Conservation (phyloP, 2,113 vertebrate species). For the Cinclus mexicanus region DNA sequence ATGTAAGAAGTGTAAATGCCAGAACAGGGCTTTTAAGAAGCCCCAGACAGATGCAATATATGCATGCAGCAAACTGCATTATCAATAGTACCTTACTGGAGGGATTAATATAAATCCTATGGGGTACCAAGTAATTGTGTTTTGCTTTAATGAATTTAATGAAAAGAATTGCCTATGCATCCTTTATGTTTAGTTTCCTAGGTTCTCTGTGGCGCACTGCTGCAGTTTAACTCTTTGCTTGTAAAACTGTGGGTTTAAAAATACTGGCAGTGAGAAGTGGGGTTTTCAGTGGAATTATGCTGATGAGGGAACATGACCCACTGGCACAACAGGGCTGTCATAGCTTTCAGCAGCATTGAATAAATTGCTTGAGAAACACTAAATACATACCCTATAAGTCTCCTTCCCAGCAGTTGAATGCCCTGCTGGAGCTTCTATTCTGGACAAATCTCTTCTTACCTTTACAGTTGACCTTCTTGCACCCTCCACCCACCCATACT, state of each 20-base stretch:
- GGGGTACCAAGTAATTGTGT: constrained; percentile 74
- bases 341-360: not conserved
- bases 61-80: constrained; percentile 74
- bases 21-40: constrained; percentile 46
- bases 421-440: not conserved
- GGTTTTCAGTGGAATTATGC: not conserved
- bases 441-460: not conserved
- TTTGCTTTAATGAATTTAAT: constrained; percentile 72
- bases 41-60: constrained; percentile 66
- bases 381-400: not conserved
- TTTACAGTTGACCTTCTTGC: not conserved
- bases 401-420: not conserved
- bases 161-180: constrained; percentile 69
- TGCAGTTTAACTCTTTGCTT: constrained; percentile 46
- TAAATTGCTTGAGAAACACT: constrained; percentile 24
- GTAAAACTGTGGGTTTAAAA: constrained; percentile 1
- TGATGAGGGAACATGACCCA: not conserved
- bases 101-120: constrained; percentile 72
- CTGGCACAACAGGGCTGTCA: not conserved
- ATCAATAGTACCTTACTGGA: constrained; percentile 69
- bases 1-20: constrained; percentile 59
- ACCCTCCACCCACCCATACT: not conserved
- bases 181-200: constrained; percentile 70
- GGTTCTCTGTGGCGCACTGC: constrained; percentile 57
- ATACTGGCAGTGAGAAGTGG: not conserved